A percentile compares a stretch with the other conserved stretches of the same genome.
phyloP scores from a whole-genome alignment of 2,888 invertebrate species.

The Meghimatium bilineatum region DNA sequence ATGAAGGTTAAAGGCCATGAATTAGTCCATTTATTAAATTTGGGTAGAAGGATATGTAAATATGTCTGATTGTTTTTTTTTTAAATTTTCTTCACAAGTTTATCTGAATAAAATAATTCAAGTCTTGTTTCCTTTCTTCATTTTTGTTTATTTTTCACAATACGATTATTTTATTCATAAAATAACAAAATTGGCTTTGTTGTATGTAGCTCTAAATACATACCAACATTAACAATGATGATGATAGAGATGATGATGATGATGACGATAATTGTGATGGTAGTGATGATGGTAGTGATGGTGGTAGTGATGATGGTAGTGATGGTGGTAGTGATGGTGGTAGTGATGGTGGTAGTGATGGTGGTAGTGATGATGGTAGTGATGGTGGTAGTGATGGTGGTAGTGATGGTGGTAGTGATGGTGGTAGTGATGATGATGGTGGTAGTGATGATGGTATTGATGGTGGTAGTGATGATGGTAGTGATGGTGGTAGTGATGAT shows the following conservation, averaged over 20 bases:
- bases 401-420: background rate
- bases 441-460: background rate
- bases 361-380: background rate
- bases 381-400: background rate
- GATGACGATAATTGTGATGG: background rate
- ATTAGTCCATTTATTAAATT: too few relatives aligned
- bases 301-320: background rate
- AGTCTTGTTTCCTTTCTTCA: too few relatives aligned
- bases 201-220: too few relatives aligned
- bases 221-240: too few relatives aligned
- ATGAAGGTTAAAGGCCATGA: too few relatives aligned
- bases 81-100: too few relatives aligned
- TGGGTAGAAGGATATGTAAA: too few relatives aligned
- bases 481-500: background rate
- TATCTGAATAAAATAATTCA: too few relatives aligned
- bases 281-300: background rate
- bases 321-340: background rate
- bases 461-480: background rate
- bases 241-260: background rate
- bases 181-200: too few relatives aligned
- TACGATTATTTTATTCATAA: too few relatives aligned
- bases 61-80: too few relatives aligned
- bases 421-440: background rate
- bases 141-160: too few relatives aligned
- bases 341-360: background rate